Percentiles rank a stretch among this genome's conserved stretches.
Conservation (phyloP, 2,113 vertebrate genomes). For the Peromyscus leucopus region DNA sequence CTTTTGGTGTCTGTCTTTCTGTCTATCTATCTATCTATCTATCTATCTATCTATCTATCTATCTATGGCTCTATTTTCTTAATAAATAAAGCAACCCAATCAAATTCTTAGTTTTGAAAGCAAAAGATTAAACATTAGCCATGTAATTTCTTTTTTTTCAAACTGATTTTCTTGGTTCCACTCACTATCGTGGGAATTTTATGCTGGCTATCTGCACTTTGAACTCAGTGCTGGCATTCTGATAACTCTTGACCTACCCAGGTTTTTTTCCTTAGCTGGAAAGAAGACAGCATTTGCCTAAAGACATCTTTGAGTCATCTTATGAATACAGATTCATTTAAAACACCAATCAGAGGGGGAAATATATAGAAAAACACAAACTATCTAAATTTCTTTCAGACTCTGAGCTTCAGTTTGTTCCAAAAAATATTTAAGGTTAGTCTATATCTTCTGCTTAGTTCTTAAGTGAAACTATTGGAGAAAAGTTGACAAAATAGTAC, state of each 20-base stretch:
- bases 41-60: not conserved
- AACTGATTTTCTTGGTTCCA: conserved; percentile 30
- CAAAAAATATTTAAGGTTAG: conserved; percentile 41
- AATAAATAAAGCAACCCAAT: not conserved
- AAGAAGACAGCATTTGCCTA: conserved; percentile 19
- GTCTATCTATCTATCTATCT: not conserved
- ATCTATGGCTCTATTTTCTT: not conserved
- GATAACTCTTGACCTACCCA: conserved; percentile 14
- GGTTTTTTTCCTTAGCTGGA: conserved; percentile 46
- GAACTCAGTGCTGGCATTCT: conserved; percentile 35
- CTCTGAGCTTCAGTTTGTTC: conserved; percentile 23
- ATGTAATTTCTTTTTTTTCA: not conserved
- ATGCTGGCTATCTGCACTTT: not conserved
- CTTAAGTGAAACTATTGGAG: conserved; percentile 65
- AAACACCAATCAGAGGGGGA: conserved; percentile 33
- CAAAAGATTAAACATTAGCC: not conserved
- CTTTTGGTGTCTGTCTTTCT: not conserved
- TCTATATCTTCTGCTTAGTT: conserved; percentile 51
- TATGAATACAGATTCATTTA: conserved; percentile 40
- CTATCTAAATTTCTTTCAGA: conserved; percentile 42
- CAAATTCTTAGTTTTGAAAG: conserved; percentile 25
- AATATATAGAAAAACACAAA: conserved; percentile 1
- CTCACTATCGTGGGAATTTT: conserved; percentile 10
- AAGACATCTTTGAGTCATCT: conserved; percentile 44
- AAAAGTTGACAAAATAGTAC: conserved; percentile 47